Percentiles rank a stretch among this genome's conserved stretches.
Evolutionary conservation across 2,113 vertebrate genomes (phyloP).

Genomic region (Pseudorasbora parva): DNA sequence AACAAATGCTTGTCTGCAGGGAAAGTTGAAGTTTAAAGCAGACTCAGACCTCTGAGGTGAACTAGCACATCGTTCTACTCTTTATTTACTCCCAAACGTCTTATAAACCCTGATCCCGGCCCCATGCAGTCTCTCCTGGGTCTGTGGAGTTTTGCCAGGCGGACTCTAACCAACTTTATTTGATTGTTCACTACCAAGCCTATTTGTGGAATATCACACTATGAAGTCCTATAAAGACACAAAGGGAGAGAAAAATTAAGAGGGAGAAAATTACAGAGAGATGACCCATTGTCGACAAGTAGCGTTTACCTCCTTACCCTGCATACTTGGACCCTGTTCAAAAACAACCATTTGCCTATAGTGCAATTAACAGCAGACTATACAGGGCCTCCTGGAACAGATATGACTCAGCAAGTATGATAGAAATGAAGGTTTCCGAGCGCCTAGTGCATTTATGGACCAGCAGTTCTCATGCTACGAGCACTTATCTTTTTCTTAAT

Average conservation of each 20-base stretch:
- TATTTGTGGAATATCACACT: conserved; percentile 42
- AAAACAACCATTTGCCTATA: conserved; percentile 41
- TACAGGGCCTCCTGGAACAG: conserved; percentile 37
- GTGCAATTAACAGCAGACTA: conserved; percentile 48
- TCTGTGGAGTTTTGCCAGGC: conserved; percentile 34
- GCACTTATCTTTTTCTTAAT: background rate
- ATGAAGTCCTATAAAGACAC: background rate
- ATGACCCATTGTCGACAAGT: background rate
- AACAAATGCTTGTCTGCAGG: conserved; percentile 1
- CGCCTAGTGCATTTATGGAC: background rate
- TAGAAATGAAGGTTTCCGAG: conserved; percentile 1
- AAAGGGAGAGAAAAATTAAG: background rate
- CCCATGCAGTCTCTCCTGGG: conserved; percentile 42
- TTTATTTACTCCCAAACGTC: conserved; percentile 48
- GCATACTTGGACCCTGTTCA: conserved; percentile 40
- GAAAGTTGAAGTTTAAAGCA: conserved; percentile 16
- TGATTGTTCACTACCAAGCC: background rate
- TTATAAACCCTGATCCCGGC: conserved; percentile 50
- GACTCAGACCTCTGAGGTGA: conserved; percentile 3
- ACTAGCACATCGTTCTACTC: background rate
- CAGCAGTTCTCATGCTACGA: background rate
- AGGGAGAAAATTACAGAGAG: conserved; percentile 20
- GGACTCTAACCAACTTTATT: conserved; percentile 29
- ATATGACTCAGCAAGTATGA: conserved; percentile 33
- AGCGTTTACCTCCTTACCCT: conserved; percentile 27